A percentile compares a stretch with the other conserved stretches of the same genome.
Conservation (phyloP, 2,888 invertebrate genomes). For the Achlya flavicornis region DNA sequence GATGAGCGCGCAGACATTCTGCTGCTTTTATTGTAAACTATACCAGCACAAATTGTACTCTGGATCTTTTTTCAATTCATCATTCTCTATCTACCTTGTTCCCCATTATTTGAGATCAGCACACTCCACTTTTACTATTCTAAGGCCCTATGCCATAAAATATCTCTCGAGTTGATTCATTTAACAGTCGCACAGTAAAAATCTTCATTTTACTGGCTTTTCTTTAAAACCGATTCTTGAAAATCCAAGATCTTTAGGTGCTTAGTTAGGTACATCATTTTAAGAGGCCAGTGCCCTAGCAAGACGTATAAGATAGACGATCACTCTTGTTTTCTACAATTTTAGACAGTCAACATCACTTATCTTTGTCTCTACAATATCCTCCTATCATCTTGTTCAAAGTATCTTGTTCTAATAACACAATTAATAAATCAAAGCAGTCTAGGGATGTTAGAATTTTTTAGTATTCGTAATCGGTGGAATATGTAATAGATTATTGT, state of each 20-base stretch:
- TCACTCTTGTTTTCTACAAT: neutral
- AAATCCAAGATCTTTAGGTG: neutral
- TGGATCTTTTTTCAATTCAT: neutral
- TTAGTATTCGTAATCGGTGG: neutral
- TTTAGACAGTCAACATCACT: neutral
- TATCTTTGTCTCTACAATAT: neutral
- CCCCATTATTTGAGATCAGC: no score
- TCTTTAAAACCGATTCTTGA: neutral
- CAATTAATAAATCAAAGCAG: neutral
- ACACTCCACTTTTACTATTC: neutral
- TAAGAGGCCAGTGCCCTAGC: slow-evolving; percentile 1
- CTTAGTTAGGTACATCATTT: neutral
- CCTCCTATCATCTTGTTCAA: neutral
- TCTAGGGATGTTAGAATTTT: neutral
- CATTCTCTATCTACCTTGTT: no score
- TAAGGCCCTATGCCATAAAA: neutral
- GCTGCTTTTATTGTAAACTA: neutral
- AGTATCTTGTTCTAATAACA: neutral
- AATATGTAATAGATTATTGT: slow-evolving; percentile 2
- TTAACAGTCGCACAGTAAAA: neutral
- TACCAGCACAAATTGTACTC: neutral
- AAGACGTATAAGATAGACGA: neutral
- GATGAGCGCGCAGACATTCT: neutral
- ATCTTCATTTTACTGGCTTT: neutral
- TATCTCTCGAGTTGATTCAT: neutral